Evolutionary conservation across 2,888 invertebrate genomes (phyloP).

Genomic region (Teleogryllus oceanicus): DNA sequence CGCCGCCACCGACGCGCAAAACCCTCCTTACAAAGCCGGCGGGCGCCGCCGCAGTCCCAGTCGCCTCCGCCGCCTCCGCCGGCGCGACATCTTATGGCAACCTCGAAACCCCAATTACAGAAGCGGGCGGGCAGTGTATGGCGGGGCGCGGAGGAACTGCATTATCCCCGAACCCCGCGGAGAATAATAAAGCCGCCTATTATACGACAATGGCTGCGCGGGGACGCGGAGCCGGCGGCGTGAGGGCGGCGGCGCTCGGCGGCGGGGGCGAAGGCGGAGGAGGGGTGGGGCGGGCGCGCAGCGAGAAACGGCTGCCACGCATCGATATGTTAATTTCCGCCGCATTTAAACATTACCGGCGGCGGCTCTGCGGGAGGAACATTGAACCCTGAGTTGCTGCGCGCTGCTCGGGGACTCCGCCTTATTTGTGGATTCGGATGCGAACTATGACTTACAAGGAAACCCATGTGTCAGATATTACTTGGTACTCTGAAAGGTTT

Average conservation of each 20-base stretch:
- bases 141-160: slow-evolving; percentile 12
- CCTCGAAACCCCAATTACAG: slow-evolving; percentile 9
- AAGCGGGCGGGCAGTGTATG: neutral
- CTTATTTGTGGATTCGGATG: no score
- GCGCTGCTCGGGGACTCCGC: no score
- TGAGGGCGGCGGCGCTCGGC: neutral
- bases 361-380: neutral
- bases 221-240: slow-evolving; percentile 20
- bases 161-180: slow-evolving; percentile 26
- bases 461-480: no score
- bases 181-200: slow-evolving; percentile 30
- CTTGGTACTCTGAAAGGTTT: no score
- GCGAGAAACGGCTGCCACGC: neutral
- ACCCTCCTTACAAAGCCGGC: neutral
- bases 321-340: slow-evolving; percentile 20
- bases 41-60: no score
- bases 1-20: neutral
- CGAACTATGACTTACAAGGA: no score
- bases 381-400: no score
- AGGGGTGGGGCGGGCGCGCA: slow-evolving; percentile 20
- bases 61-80: no score
- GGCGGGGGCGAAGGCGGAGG: no score
- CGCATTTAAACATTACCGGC: slow-evolving; percentile 6
- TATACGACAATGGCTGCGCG: slow-evolving; percentile 30
- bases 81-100: slow-evolving; percentile 1